Percentiles rank a stretch among this genome's conserved stretches.
Evolutionary conservation across 2,797 vertebrate genomes (phyloP).

Genomic region (Fistularia commersonii): DNA sequence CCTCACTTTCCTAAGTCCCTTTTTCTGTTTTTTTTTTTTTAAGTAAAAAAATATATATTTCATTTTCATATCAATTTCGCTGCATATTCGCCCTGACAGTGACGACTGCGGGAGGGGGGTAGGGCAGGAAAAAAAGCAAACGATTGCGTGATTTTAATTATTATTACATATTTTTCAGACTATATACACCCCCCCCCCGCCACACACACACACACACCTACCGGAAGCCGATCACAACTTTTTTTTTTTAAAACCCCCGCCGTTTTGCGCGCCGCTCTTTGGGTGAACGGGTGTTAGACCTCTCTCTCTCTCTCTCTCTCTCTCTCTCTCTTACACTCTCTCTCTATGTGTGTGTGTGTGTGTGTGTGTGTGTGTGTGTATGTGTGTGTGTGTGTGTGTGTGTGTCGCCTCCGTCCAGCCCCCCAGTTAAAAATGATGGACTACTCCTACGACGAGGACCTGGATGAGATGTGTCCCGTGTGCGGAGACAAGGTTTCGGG

Average conservation of each 20-base stretch:
- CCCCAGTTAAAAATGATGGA: slow-evolving; percentile 99
- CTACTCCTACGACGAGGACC: slow-evolving; percentile 97
- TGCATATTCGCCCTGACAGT: slow-evolving; percentile 49
- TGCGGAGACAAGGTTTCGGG: slow-evolving; percentile 99
- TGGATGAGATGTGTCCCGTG: slow-evolving; percentile 97
- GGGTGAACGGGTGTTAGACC: too few relatives aligned
- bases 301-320: too few relatives aligned
- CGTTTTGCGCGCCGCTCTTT: too few relatives aligned
- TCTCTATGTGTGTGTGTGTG: slow-evolving; percentile 26
- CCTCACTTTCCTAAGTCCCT: slow-evolving; percentile 38
- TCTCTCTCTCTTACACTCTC: too few relatives aligned
- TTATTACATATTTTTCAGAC: too few relatives aligned
- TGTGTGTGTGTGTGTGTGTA: too few relatives aligned
- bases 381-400: too few relatives aligned
- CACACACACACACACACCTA: too few relatives aligned
- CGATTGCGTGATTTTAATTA: slow-evolving; percentile 25
- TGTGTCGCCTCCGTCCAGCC: slow-evolving; percentile 80
- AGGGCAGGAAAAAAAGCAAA: slow-evolving; percentile 34
- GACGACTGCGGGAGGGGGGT: slow-evolving; percentile 19
- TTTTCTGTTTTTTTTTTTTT: slow-evolving; percentile 4
- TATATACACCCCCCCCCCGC: too few relatives aligned
- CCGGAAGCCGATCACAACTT: slow-evolving; percentile 22
- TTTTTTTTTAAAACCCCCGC: slow-evolving; percentile 13
- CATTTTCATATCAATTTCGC: too few relatives aligned
- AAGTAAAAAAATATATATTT: too few relatives aligned